Percentiles rank a stretch among this genome's conserved stretches.
phyloP scores from a whole-genome alignment of 2,888 invertebrate species.

The Thereva nobilitata region DNA sequence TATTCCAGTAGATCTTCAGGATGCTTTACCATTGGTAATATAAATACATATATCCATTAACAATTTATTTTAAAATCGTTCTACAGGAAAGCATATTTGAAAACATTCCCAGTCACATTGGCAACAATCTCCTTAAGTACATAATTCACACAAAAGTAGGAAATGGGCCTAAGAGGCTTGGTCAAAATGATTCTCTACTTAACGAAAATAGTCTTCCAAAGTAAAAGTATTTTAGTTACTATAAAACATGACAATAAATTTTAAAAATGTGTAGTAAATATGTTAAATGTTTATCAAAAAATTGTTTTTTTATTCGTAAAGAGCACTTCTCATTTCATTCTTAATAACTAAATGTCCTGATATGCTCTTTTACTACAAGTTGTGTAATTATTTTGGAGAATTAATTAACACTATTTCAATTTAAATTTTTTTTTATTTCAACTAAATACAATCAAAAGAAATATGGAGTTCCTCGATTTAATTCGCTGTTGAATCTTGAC shows the following conservation, averaged over 20 bases:
- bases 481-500: no score
- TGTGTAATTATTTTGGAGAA: no score
- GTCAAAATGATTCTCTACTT: conserved; percentile 60
- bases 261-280: neutral
- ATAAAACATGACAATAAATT: neutral
- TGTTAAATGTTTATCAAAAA: neutral
- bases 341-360: no score
- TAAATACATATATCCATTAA: neutral
- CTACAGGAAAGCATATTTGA: conserved; percentile 1
- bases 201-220: conserved; percentile 59
- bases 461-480: no score
- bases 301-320: no score
- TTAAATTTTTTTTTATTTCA: no score
- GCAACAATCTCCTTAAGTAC: conserved; percentile 72
- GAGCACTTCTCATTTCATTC: no score
- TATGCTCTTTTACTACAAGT: no score
- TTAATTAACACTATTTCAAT: no score
- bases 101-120: neutral
- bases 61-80: neutral
- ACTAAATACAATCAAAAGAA: no score
- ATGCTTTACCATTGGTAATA: conserved; percentile 30
- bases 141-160: conserved; percentile 84
- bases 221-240: neutral
- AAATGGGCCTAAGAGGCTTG: conserved; percentile 67
- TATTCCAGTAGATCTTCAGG: conserved; percentile 54